Percentiles rank a stretch among this genome's conserved stretches.
Conservation (phyloP, 2,797 vertebrate genomes). For the Lutjanus campechanus region DNA sequence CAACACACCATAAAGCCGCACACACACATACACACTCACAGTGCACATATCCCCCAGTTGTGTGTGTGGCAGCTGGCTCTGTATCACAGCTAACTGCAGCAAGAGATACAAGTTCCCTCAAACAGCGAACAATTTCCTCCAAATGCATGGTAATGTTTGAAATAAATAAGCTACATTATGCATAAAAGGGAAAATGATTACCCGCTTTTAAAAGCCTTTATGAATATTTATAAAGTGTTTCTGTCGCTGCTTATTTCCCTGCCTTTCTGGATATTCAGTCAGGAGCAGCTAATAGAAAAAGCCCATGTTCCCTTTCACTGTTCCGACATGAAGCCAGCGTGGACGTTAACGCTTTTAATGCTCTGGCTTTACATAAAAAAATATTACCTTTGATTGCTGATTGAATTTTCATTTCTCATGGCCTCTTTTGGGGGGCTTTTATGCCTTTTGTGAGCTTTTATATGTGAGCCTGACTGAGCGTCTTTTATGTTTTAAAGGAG, state of each 20-base stretch:
- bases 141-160: slow-evolving; percentile 73
- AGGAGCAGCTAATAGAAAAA: slow-evolving; percentile 58
- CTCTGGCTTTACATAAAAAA: slow-evolving; percentile 40
- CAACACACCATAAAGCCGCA: slow-evolving; percentile 21
- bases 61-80: slow-evolving; percentile 47
- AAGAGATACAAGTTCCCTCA: slow-evolving; percentile 66
- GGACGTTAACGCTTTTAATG: slow-evolving; percentile 44
- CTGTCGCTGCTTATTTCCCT: slow-evolving; percentile 68
- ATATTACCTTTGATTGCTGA: slow-evolving; percentile 53
- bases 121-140: slow-evolving; percentile 68
- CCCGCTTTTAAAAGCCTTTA: slow-evolving; percentile 81
- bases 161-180: slow-evolving; percentile 84
- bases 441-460: slow-evolving; percentile 44
- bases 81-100: slow-evolving; percentile 59
- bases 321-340: slow-evolving; percentile 33
- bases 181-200: slow-evolving; percentile 82
- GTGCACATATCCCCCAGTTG: slow-evolving; percentile 19
- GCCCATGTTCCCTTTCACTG: slow-evolving; percentile 28
- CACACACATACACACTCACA: slow-evolving; percentile 23
- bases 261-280: slow-evolving; percentile 68
- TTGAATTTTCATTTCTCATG: slow-evolving; percentile 45
- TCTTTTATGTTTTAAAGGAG: slow-evolving; percentile 55
- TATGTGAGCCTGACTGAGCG: slow-evolving; percentile 34
- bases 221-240: slow-evolving; percentile 84
- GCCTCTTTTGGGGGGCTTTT: slow-evolving; percentile 41